Conservation (phyloP, 2,797 vertebrate species). For the Rhinella marina region DNA sequence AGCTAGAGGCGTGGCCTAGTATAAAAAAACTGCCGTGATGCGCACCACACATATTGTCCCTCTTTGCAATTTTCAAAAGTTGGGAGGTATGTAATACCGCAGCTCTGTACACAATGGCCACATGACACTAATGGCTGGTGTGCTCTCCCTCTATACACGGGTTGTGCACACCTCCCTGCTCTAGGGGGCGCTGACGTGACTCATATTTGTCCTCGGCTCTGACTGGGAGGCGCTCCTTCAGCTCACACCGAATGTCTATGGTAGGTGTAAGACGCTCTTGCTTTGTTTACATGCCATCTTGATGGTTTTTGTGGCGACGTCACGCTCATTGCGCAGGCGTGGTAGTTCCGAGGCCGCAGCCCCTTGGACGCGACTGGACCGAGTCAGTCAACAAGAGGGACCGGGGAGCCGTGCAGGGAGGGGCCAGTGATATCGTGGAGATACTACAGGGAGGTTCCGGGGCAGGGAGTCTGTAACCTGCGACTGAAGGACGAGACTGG, state of each 20-base stretch:
- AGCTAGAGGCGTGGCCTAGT: too few relatives aligned
- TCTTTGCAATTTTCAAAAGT: too few relatives aligned
- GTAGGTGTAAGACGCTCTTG: slow-evolving; percentile 27
- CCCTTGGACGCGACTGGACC: slow-evolving; percentile 52
- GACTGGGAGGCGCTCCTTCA: background rate
- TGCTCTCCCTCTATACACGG: background rate
- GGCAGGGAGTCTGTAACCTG: background rate
- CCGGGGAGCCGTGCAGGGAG: slow-evolving; percentile 19
- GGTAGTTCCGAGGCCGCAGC: slow-evolving; percentile 49
- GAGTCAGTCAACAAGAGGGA: slow-evolving; percentile 55
- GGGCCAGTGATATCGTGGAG: background rate
- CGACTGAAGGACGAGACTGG: background rate
- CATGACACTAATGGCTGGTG: background rate
- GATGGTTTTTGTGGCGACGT: slow-evolving; percentile 45
- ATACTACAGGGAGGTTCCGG: background rate
- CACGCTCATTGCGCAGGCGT: slow-evolving; percentile 44
- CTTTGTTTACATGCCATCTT: slow-evolving; percentile 52
- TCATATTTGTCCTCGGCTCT: accelerated
- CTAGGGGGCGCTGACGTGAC: background rate
- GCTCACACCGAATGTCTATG: background rate
- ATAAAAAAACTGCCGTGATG: too few relatives aligned
- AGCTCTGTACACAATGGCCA: background rate
- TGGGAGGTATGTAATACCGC: too few relatives aligned
- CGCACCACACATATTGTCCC: too few relatives aligned
- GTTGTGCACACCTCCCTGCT: background rate